Base-by-base conservation (phyloP, 2,888 invertebrate species). In the Drosophila limbata region DNA sequence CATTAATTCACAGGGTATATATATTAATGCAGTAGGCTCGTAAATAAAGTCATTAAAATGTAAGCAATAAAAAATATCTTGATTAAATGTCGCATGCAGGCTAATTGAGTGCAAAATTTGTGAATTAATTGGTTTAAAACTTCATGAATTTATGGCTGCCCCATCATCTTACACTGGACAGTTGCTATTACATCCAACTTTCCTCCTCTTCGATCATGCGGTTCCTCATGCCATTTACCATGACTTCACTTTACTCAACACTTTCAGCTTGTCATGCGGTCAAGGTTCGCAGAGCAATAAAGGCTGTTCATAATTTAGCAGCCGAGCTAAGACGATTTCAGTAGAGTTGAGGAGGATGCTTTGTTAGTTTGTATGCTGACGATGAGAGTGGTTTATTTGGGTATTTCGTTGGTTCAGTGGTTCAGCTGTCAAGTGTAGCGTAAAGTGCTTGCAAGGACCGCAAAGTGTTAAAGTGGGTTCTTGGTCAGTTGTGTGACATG, bases 221-320 rank as follows among this genome's bases (percentile, higher is more conserved):
- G 76, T 77, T 65, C 19, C 64, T 52, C 44, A 25, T 75, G 63
- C 47, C 68, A 69, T 74, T 68, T 45, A 56, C 71, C 42, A 61
- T 44, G 33, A 62, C 69, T 61, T 67, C 65, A 64, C 69, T 64
- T 67, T 67, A 55, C 80, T 75, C 65, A 77, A 77, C 67, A 75
- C 71, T 84, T 85, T 81, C 76, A 65, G 85, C 79, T 82, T 79
- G 82, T 84, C 77, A 84, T 81, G 85, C 83, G 88, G 84, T 82
- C 83, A 83, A 84, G 79, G 73, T 69, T 73, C 52, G 60, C 59
- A 51, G 51, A 65, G 73, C 59, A 82, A 84, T 82, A 79, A 72
- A 79, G 82, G 44, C 73, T 68, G 76, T 84, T 76, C 85, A 81
- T 84, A 81, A 82, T 85, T 85, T 73, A 85, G 40, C 63, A 67